phyloP scores from a whole-genome alignment of 1,140 invertebrate genomes.

The Drosophila athabasca region DNA sequence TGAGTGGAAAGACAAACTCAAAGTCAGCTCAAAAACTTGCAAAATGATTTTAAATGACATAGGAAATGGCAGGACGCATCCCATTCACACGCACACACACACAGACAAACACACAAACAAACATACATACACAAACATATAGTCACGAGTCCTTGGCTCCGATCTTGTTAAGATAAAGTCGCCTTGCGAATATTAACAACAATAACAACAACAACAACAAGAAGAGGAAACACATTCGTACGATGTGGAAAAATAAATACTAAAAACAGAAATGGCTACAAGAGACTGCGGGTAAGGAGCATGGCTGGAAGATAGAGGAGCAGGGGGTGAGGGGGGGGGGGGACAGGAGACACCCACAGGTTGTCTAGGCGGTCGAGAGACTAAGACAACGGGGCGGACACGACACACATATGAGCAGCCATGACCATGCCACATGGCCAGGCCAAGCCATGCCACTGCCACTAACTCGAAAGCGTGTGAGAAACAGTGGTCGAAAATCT shows the following conservation, averaged over 20 bases:
- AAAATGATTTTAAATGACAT: slow-evolving; percentile 74
- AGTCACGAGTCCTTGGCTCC: slow-evolving; percentile 19
- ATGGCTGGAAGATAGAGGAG: slow-evolving; percentile 2
- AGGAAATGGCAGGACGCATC: slow-evolving; percentile 50
- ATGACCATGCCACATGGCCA: slow-evolving; percentile 41
- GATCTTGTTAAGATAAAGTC: slow-evolving; percentile 73
- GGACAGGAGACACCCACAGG: slow-evolving; percentile 27
- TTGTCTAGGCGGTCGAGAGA: slow-evolving; percentile 51
- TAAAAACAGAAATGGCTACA: slow-evolving; percentile 46
- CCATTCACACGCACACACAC: slow-evolving; percentile 8
- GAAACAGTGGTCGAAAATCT: slow-evolving; percentile 10
- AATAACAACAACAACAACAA: slow-evolving; percentile 36
- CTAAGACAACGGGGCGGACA: slow-evolving; percentile 23
- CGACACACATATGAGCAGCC: slow-evolving; percentile 43
- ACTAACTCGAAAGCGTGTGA: slow-evolving; percentile 2
- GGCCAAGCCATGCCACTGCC: background rate
- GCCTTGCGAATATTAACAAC: slow-evolving; percentile 63
- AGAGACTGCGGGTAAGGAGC: slow-evolving; percentile 13
- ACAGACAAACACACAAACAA: slow-evolving; percentile 1
- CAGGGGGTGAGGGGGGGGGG: background rate
- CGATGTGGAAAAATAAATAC: slow-evolving; percentile 58
- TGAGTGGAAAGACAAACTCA: slow-evolving; percentile 31
- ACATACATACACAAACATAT: background rate
- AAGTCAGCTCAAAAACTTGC: slow-evolving; percentile 61
- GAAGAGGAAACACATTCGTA: background rate